phyloP scores from a whole-genome alignment of 2,888 invertebrate species.

The Shargacucullia verbasci region DNA sequence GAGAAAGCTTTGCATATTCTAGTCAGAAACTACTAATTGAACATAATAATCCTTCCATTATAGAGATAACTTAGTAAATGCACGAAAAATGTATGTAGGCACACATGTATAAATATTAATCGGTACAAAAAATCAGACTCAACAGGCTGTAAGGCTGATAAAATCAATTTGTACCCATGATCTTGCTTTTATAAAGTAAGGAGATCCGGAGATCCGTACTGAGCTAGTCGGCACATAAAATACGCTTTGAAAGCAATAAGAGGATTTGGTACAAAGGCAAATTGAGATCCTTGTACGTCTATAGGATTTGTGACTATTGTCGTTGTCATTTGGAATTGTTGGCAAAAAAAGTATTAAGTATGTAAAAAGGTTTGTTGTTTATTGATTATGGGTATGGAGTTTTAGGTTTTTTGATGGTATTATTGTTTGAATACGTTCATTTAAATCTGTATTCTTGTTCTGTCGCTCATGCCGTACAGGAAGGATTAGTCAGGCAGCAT shows the following conservation, averaged over 20 bases:
- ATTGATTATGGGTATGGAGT: too few relatives aligned
- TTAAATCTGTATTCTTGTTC: too few relatives aligned
- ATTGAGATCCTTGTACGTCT: constrained; percentile 55
- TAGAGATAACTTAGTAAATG: too few relatives aligned
- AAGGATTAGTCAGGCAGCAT: too few relatives aligned
- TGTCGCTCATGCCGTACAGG: too few relatives aligned
- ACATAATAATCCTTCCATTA: too few relatives aligned
- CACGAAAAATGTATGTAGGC: too few relatives aligned
- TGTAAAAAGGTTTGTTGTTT: constrained; percentile 18
- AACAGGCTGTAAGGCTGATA: constrained; percentile 29
- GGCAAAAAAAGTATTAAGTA: constrained; percentile 24
- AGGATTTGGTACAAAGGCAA: constrained; percentile 55
- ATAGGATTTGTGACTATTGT: constrained; percentile 51
- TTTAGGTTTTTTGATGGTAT: too few relatives aligned
- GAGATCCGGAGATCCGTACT: constrained; percentile 32
- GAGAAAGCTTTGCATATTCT: too few relatives aligned
- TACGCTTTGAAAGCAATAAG: constrained; percentile 60
- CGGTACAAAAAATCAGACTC: constrained; percentile 25
- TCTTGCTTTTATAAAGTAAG: constrained; percentile 19
- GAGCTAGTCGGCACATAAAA: constrained; percentile 46
- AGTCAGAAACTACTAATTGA: too few relatives aligned
- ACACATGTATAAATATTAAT: not conserved
- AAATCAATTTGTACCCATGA: constrained; percentile 47
- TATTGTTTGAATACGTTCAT: too few relatives aligned
- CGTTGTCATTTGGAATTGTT: constrained; percentile 40